These are phyloP conservation scores for Plagodis pulveraria DNA, from an alignment of 2,888 invertebrate species.

Conservation along the genomic window DNA sequence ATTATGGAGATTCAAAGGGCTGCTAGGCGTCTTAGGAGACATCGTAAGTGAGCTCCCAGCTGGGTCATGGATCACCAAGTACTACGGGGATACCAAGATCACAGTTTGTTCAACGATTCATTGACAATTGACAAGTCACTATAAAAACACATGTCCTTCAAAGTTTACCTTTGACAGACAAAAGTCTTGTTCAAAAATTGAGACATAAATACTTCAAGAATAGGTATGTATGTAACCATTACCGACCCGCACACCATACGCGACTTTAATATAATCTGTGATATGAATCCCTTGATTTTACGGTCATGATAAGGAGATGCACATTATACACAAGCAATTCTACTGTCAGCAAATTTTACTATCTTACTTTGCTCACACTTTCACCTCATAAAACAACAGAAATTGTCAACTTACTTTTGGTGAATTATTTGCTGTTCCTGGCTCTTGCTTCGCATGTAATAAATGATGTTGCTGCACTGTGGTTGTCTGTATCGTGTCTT, in stretches of 20 bases:
- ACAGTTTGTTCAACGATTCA: constrained; percentile 16
- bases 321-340: too few relatives aligned
- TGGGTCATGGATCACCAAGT: constrained; percentile 27
- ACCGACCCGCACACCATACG: too few relatives aligned
- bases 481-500: constrained; percentile 63
- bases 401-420: constrained; percentile 68
- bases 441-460: constrained; percentile 84
- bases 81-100: constrained; percentile 27
- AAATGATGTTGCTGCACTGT: constrained; percentile 77
- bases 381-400: not conserved
- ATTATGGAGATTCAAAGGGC: constrained; percentile 24
- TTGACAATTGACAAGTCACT: constrained; percentile 3
- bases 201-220: too few relatives aligned
- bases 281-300: too few relatives aligned
- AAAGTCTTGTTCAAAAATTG: too few relatives aligned
- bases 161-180: too few relatives aligned
- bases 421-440: constrained; percentile 85
- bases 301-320: too few relatives aligned
- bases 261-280: too few relatives aligned
- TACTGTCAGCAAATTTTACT: too few relatives aligned
- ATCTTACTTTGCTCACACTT: too few relatives aligned
- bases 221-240: too few relatives aligned
- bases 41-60: constrained; percentile 20
- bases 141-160: not conserved
- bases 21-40: constrained; percentile 26